Conservation (phyloP, 2,888 invertebrate genomes). For the Drosophila mulleri region DNA sequence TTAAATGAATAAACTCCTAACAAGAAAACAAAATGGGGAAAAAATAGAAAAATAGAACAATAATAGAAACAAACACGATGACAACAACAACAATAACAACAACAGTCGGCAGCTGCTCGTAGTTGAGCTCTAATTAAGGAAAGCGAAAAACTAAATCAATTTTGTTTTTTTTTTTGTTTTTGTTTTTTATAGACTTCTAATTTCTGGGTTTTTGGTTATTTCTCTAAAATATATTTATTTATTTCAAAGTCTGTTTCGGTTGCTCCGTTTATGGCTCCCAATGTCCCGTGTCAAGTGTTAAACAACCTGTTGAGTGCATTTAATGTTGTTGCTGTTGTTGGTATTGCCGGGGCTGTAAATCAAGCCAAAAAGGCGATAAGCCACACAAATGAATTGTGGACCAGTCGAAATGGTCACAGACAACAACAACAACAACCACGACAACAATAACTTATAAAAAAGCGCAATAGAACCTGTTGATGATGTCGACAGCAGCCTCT, state of each 20-base stretch:
- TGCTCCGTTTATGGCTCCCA: conserved; percentile 22
- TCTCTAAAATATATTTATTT: background rate
- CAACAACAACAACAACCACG: conserved; percentile 25
- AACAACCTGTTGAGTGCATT: conserved; percentile 70
- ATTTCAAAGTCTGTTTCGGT: conserved; percentile 13
- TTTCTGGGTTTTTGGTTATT: background rate
- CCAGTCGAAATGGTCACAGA: conserved; percentile 59
- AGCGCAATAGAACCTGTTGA: conserved; percentile 61
- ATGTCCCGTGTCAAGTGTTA: conserved; percentile 50
- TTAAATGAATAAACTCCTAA: conserved; percentile 22
- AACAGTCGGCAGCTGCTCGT: conserved; percentile 24
- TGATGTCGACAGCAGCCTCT: conserved; percentile 34
- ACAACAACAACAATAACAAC: background rate
- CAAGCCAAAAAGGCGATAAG: conserved; percentile 78
- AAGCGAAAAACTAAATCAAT: background rate
- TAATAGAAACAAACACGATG: background rate
- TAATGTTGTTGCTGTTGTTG: conserved; percentile 32
- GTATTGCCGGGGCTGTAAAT: conserved; percentile 65
- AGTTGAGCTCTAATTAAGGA: conserved; percentile 62
- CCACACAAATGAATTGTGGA: conserved; percentile 72
- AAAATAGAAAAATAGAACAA: conserved; percentile 1
- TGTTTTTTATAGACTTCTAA: background rate
- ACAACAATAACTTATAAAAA: conserved; percentile 30
- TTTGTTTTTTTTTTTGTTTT: no score
- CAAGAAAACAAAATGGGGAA: background rate